Evolutionary conservation across 1,140 invertebrate genomes (phyloP).

Genomic region (Euglossa dilemma): DNA sequence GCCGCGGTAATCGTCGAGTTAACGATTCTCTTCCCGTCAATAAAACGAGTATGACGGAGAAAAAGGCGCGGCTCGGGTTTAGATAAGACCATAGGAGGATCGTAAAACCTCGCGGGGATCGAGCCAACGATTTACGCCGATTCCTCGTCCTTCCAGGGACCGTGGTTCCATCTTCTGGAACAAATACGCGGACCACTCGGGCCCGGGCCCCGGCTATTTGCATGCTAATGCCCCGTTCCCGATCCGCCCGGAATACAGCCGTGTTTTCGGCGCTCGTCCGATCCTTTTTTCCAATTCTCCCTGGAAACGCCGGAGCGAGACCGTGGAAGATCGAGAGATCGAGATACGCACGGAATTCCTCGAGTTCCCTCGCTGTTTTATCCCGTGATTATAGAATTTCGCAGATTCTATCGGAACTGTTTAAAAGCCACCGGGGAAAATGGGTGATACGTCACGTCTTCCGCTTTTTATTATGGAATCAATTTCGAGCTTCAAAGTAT

Average conservation of each 20-base stretch:
- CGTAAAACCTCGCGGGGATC: neutral
- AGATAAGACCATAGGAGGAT: slow-evolving; percentile 7
- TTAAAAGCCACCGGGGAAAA: neutral
- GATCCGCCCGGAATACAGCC: neutral
- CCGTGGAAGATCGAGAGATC: neutral
- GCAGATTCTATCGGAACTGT: neutral
- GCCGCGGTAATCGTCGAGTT: neutral
- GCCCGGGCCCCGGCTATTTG: slow-evolving; percentile 27
- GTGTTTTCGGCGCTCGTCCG: slow-evolving; percentile 10
- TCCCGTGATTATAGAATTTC: neutral
- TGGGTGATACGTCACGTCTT: too few species aligned
- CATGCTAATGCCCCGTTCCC: slow-evolving; percentile 47
- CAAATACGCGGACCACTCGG: slow-evolving; percentile 26
- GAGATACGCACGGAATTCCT: neutral
- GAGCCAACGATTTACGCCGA: neutral
- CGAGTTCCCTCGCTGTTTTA: neutral
- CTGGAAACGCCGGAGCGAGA: neutral
- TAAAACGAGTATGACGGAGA: neutral
- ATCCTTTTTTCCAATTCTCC: neutral
- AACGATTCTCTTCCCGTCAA: neutral
- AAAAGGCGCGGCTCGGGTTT: neutral
- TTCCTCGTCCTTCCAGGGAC: slow-evolving; percentile 48
- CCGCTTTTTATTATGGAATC: too few species aligned
- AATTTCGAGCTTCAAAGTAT: neutral
- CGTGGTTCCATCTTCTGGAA: slow-evolving; percentile 31